Base-by-base conservation (phyloP, 2,797 vertebrate genomes). In the Hylomyscus alleni region DNA sequence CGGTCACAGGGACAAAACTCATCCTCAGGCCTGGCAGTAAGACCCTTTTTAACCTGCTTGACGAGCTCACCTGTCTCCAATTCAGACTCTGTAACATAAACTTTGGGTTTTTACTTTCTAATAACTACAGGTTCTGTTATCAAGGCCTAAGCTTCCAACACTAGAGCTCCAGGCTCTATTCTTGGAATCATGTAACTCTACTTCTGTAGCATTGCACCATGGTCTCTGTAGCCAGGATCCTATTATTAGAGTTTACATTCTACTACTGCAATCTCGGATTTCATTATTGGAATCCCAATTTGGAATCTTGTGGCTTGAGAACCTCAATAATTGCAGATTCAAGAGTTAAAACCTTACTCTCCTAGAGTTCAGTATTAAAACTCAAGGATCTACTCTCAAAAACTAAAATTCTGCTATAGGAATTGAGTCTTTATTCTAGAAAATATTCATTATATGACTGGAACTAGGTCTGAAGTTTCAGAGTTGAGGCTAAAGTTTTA, bases 221-320 rank as follows among this genome's bases (percentile, higher is more conserved):
- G 69, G 3, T 89, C 91, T 65, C 47, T 93, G 52, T 87, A 92
- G 58, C 37, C 52, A 77, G 72, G 80, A 83, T 77, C 37, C 65
- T 92, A 77, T 69, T 76, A 40, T 22, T 77, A 12, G 60, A 92
- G 24, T 31, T 95, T 40, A 92, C 12, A 92, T 96, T 65, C 72
- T 81, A 88, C 29, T 60, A 60, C 20, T 89, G 31, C 26, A 82
- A 40, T 65, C 72, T 92, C 91, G 56, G 50, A 86, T 77, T 86
- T 87, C 88, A 77, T 90, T 93, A 86, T 7, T 92, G 26, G 34
- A 77, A 93, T 72, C 34, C 37, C 80, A 89, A 3, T 85, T 97
- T 85, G 12, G 3, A 60, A 89, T 82, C 37, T 78, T 72, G 31
- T 54, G 84, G 84, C n/a, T 91, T 54, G 83, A 91, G 31, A 20